Evolutionary conservation across 2,797 vertebrate genomes (phyloP).

Genomic region (Helicolenus hilgendorfi): DNA sequence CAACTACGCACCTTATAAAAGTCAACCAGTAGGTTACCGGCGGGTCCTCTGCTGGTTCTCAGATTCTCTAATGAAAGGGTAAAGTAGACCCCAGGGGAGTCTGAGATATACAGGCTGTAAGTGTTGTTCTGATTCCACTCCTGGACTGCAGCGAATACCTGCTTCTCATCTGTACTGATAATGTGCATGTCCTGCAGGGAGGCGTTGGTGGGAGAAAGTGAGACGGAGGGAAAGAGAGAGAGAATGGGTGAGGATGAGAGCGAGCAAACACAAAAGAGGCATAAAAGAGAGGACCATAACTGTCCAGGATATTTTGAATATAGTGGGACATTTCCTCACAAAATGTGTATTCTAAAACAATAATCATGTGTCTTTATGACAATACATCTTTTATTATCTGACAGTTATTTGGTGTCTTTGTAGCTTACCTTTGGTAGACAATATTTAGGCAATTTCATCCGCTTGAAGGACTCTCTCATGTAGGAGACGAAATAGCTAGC

Average conservation of each 20-base stretch:
- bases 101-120: slow-evolving; percentile 97
- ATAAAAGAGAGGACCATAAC: neutral
- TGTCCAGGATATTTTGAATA: slow-evolving; percentile 5
- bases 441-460: slow-evolving; percentile 97
- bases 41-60: slow-evolving; percentile 94
- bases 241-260: slow-evolving; percentile 1
- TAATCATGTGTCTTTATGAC: neutral
- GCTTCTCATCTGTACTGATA: slow-evolving; percentile 97
- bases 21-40: slow-evolving; percentile 97
- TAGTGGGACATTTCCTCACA: slow-evolving; percentile 19
- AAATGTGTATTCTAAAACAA: slow-evolving; percentile 4
- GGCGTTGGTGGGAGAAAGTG: neutral
- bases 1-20: slow-evolving; percentile 95
- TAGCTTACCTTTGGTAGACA: slow-evolving; percentile 93
- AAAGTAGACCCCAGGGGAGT: slow-evolving; percentile 95
- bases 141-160: slow-evolving; percentile 96
- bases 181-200: slow-evolving; percentile 96
- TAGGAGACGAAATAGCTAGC: slow-evolving; percentile 98
- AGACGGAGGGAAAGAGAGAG: slow-evolving; percentile 11
- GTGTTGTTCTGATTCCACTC: slow-evolving; percentile 99
- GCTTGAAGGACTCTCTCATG: slow-evolving; percentile 94
- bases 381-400: slow-evolving; percentile 2
- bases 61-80: slow-evolving; percentile 96
- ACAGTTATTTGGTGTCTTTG: neutral
- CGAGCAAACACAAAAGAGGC: slow-evolving; percentile 7